Percentiles rank a stretch among this genome's conserved stretches.
Conservation (phyloP, 2,888 invertebrate genomes). For the Scelioninae gen. 1 region DNA sequence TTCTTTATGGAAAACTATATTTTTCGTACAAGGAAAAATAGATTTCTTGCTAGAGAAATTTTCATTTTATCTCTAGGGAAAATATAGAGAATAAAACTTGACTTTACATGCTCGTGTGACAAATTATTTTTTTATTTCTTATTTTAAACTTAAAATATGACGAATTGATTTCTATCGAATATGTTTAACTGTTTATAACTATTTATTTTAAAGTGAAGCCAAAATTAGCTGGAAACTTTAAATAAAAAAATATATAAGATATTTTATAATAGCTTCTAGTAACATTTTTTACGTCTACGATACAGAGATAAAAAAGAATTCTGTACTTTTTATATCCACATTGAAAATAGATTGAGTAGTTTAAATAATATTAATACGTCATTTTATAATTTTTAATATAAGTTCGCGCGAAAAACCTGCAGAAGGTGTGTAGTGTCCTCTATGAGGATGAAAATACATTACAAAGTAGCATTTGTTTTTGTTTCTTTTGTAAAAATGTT, state of each 20-base stretch:
- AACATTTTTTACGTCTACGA: constrained; percentile 36
- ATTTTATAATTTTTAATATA: constrained; percentile 48
- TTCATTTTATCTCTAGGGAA: too few species aligned
- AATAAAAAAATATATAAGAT: not conserved
- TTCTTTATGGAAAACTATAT: too few species aligned
- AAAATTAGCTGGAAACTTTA: not conserved
- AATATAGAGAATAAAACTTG: too few species aligned
- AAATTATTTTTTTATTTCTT: not conserved
- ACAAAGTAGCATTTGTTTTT: constrained; percentile 16
- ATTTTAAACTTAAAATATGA: not conserved
- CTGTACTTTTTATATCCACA: constrained; percentile 43
- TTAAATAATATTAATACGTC: constrained; percentile 13
- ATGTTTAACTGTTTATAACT: not conserved
- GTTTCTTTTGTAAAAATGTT: constrained; percentile 24
- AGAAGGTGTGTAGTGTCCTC: constrained; percentile 54
- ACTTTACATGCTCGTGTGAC: too few species aligned
- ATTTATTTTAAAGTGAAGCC: not conserved
- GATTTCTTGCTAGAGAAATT: too few species aligned
- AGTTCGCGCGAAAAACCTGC: constrained; percentile 21
- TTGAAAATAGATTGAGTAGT: constrained; percentile 25
- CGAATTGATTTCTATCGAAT: too few species aligned
- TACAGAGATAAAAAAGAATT: constrained; percentile 15
- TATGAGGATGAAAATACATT: constrained; percentile 54
- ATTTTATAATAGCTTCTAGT: constrained; percentile 18
- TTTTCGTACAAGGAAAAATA: too few species aligned